Percentiles rank a stretch among this genome's conserved stretches.
Conservation (phyloP, 1,140 invertebrate genomes). For the Polyergus mexicanus region DNA sequence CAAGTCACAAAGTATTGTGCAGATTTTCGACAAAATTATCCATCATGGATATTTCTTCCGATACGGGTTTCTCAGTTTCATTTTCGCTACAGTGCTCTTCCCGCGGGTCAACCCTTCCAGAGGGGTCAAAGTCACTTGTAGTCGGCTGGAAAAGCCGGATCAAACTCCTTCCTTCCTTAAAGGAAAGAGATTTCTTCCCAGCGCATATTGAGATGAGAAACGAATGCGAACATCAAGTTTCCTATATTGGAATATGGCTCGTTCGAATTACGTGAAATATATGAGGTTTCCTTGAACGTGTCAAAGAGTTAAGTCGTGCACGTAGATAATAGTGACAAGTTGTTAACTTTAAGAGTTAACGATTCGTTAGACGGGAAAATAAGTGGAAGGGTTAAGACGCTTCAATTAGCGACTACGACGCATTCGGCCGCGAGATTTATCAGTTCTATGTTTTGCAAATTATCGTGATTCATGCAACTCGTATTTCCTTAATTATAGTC, state of each 20-base stretch:
- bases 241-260: background rate
- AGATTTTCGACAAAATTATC: background rate
- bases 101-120: conserved; percentile 7
- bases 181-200: conserved; percentile 53
- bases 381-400: conserved; percentile 58
- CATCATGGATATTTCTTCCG: background rate
- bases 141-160: conserved; percentile 52
- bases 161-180: conserved; percentile 61
- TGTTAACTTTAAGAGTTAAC: conserved; percentile 49
- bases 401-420: conserved; percentile 61
- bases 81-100: conserved; percentile 23
- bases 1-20: background rate
- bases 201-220: background rate
- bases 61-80: conserved; percentile 29
- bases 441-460: conserved; percentile 39
- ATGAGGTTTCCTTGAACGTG: background rate
- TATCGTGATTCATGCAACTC: conserved; percentile 61
- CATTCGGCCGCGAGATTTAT: conserved; percentile 36
- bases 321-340: background rate
- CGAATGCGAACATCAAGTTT: background rate
- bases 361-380: conserved; percentile 57
- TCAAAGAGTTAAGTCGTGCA: background rate
- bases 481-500: conserved; percentile 21
- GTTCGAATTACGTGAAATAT: background rate
- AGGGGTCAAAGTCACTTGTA: conserved; percentile 62